Conservation (phyloP, 64 coral and sea anemone genomes). For the Platygyra sinensis region DNA sequence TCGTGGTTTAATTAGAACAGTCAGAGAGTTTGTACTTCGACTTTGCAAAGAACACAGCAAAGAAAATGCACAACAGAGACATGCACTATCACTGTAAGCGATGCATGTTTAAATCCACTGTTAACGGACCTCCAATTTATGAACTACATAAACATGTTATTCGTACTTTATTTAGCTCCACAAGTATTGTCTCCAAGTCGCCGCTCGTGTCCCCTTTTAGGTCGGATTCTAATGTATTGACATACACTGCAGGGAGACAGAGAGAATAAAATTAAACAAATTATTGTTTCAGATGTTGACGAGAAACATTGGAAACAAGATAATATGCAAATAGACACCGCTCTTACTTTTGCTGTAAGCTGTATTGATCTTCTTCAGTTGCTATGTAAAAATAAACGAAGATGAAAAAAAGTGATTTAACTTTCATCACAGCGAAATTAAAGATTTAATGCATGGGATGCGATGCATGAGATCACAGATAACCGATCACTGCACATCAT, state of each 20-base stretch:
- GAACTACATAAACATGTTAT: too few relatives aligned
- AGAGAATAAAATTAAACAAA: too few relatives aligned
- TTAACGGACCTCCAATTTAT: too few relatives aligned
- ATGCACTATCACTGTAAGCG: too few relatives aligned
- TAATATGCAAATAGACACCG: background rate
- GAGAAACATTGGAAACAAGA: background rate
- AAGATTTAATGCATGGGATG: too few relatives aligned
- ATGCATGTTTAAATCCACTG: too few relatives aligned
- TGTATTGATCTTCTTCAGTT: conserved; percentile 34
- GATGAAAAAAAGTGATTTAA: background rate
- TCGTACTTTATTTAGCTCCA: conserved; percentile 62
- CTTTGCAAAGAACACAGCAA: too few relatives aligned
- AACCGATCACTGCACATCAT: too few relatives aligned
- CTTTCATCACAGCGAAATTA: background rate
- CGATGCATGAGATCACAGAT: too few relatives aligned
- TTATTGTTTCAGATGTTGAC: background rate
- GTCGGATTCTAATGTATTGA: conserved; percentile 50
- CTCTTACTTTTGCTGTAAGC: conserved; percentile 16
- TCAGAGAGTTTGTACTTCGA: too few relatives aligned
- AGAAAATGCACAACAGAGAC: too few relatives aligned
- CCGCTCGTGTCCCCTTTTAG: conserved; percentile 69
- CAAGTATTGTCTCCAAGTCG: conserved; percentile 63
- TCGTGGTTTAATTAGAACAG: too few relatives aligned
- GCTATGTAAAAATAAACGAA: conserved; percentile 12
- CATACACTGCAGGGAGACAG: conserved; percentile 38